Percentiles rank a stretch among this genome's conserved stretches.
phyloP scores from a whole-genome alignment of 2,888 invertebrate species.

The Melieria omissa region DNA sequence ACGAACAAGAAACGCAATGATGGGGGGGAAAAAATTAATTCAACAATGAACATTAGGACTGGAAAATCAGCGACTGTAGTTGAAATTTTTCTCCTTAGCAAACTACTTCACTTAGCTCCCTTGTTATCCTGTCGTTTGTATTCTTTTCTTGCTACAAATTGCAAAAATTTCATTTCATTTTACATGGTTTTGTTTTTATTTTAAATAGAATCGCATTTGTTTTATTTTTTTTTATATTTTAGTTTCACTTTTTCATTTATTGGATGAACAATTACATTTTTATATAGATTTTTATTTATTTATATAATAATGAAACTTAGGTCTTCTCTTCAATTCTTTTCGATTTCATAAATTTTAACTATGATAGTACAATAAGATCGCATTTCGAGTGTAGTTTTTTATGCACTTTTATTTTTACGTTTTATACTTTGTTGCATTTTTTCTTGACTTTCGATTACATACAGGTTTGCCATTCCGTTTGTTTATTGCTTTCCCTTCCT shows the following conservation, averaged over 20 bases:
- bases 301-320: conserved; percentile 19
- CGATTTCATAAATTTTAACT: conserved; percentile 2
- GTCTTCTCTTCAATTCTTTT: conserved; percentile 9
- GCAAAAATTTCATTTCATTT: too few relatives aligned
- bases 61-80: too few relatives aligned
- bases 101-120: too few relatives aligned
- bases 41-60: too few relatives aligned
- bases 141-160: too few relatives aligned
- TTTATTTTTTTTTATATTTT: not conserved
- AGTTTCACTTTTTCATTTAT: not conserved
- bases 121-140: too few relatives aligned
- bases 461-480: conserved; percentile 23
- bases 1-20: too few relatives aligned
- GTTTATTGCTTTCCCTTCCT: conserved; percentile 4
- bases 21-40: too few relatives aligned
- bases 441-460: not conserved
- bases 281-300: not conserved
- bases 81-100: too few relatives aligned
- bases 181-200: conserved; percentile 10
- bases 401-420: not conserved
- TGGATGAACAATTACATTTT: conserved; percentile 33
- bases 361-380: conserved; percentile 26
- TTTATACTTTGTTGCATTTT: not conserved
- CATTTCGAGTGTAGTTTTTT: conserved; percentile 21
- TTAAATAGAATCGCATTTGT: not conserved